These are phyloP conservation scores for Penaeus chinensis DNA, from an alignment of 1,140 invertebrate species.

Conservation along the genomic window DNA sequence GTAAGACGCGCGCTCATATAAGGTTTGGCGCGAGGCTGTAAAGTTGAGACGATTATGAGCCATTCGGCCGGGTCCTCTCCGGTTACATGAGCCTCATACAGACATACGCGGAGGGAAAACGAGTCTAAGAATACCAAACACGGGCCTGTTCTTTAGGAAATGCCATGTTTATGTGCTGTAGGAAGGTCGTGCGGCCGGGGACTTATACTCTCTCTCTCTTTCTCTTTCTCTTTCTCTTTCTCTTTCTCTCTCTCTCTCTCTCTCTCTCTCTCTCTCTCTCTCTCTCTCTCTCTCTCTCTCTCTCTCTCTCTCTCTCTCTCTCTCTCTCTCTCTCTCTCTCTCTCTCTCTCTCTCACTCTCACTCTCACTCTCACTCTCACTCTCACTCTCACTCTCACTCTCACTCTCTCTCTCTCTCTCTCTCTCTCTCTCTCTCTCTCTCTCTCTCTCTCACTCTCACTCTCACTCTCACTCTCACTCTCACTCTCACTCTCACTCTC, in stretches of 20 bases:
- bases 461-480: background rate
- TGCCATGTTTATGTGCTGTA: too few relatives aligned
- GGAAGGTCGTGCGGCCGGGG: too few relatives aligned
- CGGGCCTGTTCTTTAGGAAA: too few relatives aligned
- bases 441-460: background rate
- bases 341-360: background rate
- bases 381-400: background rate
- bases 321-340: background rate
- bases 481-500: background rate
- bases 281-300: background rate
- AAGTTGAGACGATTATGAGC: too few relatives aligned
- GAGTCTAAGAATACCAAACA: too few relatives aligned
- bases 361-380: background rate
- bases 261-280: background rate
- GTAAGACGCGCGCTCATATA: too few relatives aligned
- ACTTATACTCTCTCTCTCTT: background rate
- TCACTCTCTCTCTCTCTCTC: background rate
- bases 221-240: background rate
- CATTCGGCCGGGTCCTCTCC: too few relatives aligned
- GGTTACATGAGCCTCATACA: too few relatives aligned
- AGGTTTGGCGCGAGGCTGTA: too few relatives aligned
- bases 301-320: constrained; percentile 1
- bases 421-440: background rate
- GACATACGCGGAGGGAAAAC: too few relatives aligned
- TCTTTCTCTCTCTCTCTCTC: background rate